These are phyloP conservation scores for Lepus timidus DNA, from an alignment of 2,113 vertebrate genomes.

Conservation along the genomic window DNA sequence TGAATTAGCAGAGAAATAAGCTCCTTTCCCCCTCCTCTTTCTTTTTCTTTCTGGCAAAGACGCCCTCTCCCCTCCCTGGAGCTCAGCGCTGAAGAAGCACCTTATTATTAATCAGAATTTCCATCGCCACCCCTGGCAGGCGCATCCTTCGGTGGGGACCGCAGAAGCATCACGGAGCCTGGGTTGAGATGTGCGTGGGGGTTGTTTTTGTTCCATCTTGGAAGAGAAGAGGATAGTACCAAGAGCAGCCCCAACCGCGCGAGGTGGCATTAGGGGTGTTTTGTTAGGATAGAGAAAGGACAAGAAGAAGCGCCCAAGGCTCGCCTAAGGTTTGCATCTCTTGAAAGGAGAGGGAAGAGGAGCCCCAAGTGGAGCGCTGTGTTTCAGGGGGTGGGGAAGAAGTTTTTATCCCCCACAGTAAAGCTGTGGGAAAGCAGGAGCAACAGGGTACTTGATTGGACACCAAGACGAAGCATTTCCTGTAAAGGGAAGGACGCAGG, in stretches of 20 bases:
- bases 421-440: conserved; percentile 42
- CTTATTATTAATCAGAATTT: conserved; percentile 75
- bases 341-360: neutral
- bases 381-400: neutral
- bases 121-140: conserved; percentile 55
- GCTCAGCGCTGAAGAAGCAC: conserved; percentile 66
- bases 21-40: conserved; percentile 1
- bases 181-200: conserved; percentile 76
- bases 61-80: conserved; percentile 58
- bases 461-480: conserved; percentile 61
- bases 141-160: conserved; percentile 42
- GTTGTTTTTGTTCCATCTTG: conserved; percentile 64
- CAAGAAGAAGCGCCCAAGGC: neutral
- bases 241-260: neutral
- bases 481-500: conserved; percentile 65
- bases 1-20: conserved; percentile 64
- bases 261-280: conserved; percentile 69
- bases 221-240: conserved; percentile 58
- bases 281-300: conserved; percentile 64
- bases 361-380: neutral
- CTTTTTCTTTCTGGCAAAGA: conserved; percentile 61
- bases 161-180: conserved; percentile 56
- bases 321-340: neutral
- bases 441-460: conserved; percentile 71
- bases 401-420: conserved; percentile 3